Percentiles rank a stretch among this genome's conserved stretches.
Conservation (phyloP, 2,888 invertebrate genomes). For the Cerastis leucographa region DNA sequence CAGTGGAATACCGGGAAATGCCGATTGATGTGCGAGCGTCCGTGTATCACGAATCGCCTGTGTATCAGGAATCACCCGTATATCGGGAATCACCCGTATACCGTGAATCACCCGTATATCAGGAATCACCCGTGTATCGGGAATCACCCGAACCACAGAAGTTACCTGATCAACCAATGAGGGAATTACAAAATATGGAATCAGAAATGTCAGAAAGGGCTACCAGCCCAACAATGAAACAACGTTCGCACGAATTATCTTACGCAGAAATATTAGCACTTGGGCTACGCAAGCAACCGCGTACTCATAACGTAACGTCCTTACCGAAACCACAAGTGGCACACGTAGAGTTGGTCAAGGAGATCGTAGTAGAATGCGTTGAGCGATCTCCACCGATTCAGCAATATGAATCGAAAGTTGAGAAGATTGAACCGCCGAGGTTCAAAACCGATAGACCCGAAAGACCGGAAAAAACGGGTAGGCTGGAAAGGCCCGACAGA, state of each 20-base stretch:
- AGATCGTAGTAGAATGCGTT: conserved; percentile 79
- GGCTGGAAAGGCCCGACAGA: conserved; percentile 71
- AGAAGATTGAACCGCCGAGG: conserved; percentile 67
- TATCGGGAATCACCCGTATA: conserved; percentile 37
- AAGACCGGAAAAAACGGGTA: conserved; percentile 73
- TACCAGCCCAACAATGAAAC: conserved; percentile 75
- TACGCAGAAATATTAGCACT: conserved; percentile 94
- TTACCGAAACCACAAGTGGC: conserved; percentile 85
- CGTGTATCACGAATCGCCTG: conserved; percentile 39
- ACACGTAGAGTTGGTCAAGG: conserved; percentile 83
- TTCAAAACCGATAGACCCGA: conserved; percentile 70
- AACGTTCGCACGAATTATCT: conserved; percentile 92
- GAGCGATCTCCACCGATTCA: conserved; percentile 74
- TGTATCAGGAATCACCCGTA: conserved; percentile 15
- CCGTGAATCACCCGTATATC: conserved; percentile 34
- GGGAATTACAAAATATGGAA: conserved; percentile 68
- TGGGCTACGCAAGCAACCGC: conserved; percentile 88
- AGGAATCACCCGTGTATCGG: conserved; percentile 41
- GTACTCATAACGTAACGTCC: conserved; percentile 74
- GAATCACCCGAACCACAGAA: conserved; percentile 32
- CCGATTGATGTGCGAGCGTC: conserved; percentile 61
- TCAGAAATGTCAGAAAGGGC: conserved; percentile 72
- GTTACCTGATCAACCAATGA: conserved; percentile 37
- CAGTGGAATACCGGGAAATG: conserved; percentile 68
- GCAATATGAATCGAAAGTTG: conserved; percentile 72